Conservation (phyloP, 2,113 vertebrate genomes). For the Lampris megalopsis region DNA sequence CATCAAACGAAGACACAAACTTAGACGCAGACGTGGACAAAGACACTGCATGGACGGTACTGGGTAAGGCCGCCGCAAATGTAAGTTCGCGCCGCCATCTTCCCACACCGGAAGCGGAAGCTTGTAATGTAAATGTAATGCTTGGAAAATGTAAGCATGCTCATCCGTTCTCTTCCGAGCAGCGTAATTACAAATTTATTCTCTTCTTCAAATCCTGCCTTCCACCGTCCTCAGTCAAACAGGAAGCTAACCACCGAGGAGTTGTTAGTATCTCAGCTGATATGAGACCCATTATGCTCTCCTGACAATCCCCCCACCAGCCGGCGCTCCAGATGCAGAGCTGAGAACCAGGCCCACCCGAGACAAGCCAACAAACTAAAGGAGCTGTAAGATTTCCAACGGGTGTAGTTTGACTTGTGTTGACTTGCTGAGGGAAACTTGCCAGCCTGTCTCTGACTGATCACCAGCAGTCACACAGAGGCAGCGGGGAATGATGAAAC, state of each 20-base stretch:
- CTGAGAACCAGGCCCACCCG: background rate
- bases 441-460: background rate
- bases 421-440: background rate
- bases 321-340: background rate
- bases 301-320: constrained; percentile 20
- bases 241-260: constrained; percentile 46
- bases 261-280: constrained; percentile 44
- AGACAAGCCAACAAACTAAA: constrained; percentile 31
- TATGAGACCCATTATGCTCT: constrained; percentile 15
- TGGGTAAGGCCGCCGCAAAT: no score
- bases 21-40: no score
- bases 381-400: background rate
- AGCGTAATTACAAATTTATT: constrained; percentile 9
- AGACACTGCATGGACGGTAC: no score
- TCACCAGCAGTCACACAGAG: background rate
- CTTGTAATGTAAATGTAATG: no score
- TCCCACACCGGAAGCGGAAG: no score
- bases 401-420: background rate
- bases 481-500: background rate
- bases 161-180: background rate
- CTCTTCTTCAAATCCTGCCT: constrained; percentile 6
- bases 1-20: no score
- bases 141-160: background rate
- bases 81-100: no score
- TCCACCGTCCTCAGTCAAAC: constrained; percentile 11